Conservation (phyloP, 2,113 vertebrate species). For the Halichoerus grypus region DNA sequence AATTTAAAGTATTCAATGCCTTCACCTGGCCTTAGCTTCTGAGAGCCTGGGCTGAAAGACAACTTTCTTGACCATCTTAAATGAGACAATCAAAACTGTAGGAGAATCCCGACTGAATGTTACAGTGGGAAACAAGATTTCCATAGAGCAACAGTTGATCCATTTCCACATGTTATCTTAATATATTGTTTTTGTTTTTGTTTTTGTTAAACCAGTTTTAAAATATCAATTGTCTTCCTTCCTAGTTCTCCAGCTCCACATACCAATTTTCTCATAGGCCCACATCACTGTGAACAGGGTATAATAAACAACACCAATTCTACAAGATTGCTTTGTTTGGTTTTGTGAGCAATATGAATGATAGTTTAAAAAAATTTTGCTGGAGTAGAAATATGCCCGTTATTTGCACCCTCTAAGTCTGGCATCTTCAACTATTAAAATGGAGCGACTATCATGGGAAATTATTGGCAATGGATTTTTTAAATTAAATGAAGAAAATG, state of each 20-base stretch:
- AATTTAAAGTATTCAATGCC: background rate
- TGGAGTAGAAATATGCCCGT: background rate
- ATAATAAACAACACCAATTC: conserved; percentile 5
- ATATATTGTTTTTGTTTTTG: background rate
- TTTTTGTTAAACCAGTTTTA: background rate
- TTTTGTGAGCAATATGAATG: conserved; percentile 46
- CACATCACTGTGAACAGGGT: background rate
- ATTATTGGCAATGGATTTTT: conserved; percentile 42
- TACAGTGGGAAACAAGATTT: background rate
- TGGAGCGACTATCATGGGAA: background rate
- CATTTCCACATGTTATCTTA: background rate
- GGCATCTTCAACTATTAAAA: conserved; percentile 65
- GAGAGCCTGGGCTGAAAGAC: background rate
- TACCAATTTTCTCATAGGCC: background rate
- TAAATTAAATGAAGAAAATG: conserved; percentile 56
- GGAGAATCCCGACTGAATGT: background rate
- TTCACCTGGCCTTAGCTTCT: background rate
- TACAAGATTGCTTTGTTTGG: background rate
- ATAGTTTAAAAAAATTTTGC: background rate
- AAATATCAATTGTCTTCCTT: background rate
- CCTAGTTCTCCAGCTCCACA: background rate
- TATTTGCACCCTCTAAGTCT: background rate
- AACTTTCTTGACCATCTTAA: background rate
- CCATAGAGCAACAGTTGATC: background rate
- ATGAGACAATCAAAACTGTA: background rate